Evolutionary conservation across 2,797 vertebrate genomes (phyloP), one percentile per base, ranked within the genome.

Genomic region (Pygocentrus nattereri): DNA sequence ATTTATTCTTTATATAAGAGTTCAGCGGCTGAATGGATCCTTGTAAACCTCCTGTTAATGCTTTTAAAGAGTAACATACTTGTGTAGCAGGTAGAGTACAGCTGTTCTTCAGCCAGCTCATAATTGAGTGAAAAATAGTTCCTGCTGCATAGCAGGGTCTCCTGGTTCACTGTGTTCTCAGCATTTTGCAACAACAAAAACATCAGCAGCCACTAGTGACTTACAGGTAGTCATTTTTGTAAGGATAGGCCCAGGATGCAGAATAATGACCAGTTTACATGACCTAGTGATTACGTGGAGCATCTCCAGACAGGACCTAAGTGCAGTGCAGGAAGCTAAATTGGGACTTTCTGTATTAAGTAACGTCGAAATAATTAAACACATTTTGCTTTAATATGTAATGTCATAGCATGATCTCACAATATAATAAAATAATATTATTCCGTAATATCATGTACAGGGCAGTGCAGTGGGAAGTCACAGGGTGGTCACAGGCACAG

Each of bases 1-100:
- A 34, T 70, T 52, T 76, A 50, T 38, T 67, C 44, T 67, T 64
- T 31, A 77, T 64, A 38, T 31, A 50, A 54, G 59, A 23, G 47
- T 31, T 54, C 18, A 15, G 49, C 8, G 0, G 49, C 49, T 69
- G 41, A 47, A 44, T 69, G 25, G 68, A 64, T 47, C n/a, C n/a
- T n/a, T 72, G 70, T 21, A 30, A 56, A 56, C 50, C 50, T 38
- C 52, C 30, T 58, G 71, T 16, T 19, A 59, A 58, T 74, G 72
- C 19, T 21, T 31, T 49, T 25, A 70, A 50, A 44, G 70, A 38
- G 27, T 38, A 54, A n/a, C 7, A 11, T 23, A n/a, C 47, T 4
- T 18, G n/a, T 58, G 21, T 38, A 38, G 31, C 15, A n/a, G 49
- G 49, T 34, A 34, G 70, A 13, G 30, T 4, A 31, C 21, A 34